Base-by-base conservation (phyloP, 2,888 invertebrate genomes). In the Toxonevra muliebris region DNA sequence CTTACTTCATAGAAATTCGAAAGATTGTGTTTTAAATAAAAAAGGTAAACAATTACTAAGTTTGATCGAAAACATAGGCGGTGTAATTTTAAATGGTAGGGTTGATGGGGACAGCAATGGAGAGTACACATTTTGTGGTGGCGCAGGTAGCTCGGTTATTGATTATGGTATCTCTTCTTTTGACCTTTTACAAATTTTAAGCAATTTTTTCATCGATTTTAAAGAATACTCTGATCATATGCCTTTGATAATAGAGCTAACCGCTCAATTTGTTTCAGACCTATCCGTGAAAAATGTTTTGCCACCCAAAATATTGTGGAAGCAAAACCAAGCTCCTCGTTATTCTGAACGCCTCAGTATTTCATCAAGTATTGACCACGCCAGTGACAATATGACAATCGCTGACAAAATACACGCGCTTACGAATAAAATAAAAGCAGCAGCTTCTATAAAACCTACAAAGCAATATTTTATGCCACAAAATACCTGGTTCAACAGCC, bases 81-180 rank as follows among this genome's bases (percentile, higher is more conserved):
- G 53, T 10, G 17, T 53, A 19, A 53, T 53, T 53, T 15, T 53
- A 11, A 53, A 53, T 12, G 53, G 53, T 9, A 53, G 53, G 12
- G 11, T 53, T 10, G 9, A 3, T 53, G 53, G 12, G 17, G 53
- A 53, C 12, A 15, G 11, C 2, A 7, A 15, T 15, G 53, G 53
- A 2, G 15, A 53, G 12, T 12, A 19, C 9, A 53, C 17, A 0
- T 53, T 53, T 53, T 53, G 53, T 53, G 15, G 53, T 13, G 53
- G 3, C 20, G 53, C 12, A 53, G 53, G 53, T 10, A 15, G 53
- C 20, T 53, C 17, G 4, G 53, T 53, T 53, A 53, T 53, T 4
- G 53, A 53, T 12, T 53, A 53, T 53, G 53, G 10, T 53, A 53
- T n/a, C n/a, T n/a, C n/a, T n/a, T n/a, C n/a, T n/a, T n/a, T n/a